Percentiles rank a stretch among this genome's conserved stretches.
These are phyloP conservation scores for Campoplex nolae DNA, from an alignment of 2,888 invertebrate species.

Conservation along the genomic window DNA sequence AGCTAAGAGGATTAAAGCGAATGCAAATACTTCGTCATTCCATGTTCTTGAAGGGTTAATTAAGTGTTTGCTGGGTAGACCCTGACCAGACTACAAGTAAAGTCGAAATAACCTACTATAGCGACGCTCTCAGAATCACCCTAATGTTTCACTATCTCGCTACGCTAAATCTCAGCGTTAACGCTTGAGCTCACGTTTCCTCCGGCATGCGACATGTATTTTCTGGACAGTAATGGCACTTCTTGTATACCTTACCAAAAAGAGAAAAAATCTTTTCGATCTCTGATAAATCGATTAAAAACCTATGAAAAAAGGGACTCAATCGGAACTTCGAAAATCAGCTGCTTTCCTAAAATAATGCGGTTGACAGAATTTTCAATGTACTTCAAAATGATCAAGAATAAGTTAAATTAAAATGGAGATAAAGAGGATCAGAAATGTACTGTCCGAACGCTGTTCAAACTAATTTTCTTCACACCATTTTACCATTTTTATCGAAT, in stretches of 20 bases:
- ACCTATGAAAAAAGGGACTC: neutral
- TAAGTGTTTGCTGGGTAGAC: constrained; percentile 78
- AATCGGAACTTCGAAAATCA: too few species aligned
- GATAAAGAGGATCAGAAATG: too few species aligned
- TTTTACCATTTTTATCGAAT: too few species aligned
- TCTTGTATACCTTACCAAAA: neutral
- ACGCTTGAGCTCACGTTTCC: constrained; percentile 34
- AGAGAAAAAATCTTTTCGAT: neutral
- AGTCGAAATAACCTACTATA: constrained; percentile 45
- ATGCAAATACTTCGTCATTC: constrained; percentile 71
- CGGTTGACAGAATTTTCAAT: too few species aligned
- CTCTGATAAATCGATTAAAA: neutral
- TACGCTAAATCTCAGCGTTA: constrained; percentile 59
- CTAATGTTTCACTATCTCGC: constrained; percentile 58
- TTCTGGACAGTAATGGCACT: neutral
- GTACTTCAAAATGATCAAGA: too few species aligned
- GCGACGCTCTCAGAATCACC: constrained; percentile 32
- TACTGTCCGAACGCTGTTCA: too few species aligned
- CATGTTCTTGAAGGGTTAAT: constrained; percentile 78
- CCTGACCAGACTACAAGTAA: constrained; percentile 70
- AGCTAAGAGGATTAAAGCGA: constrained; percentile 56
- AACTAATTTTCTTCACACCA: too few species aligned
- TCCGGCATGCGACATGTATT: neutral
- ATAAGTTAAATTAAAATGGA: too few species aligned
- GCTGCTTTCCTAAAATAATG: too few species aligned